These are phyloP conservation scores for Gambusia yucatana DNA, from an alignment of 2,797 vertebrate species.

Conservation along the genomic window DNA sequence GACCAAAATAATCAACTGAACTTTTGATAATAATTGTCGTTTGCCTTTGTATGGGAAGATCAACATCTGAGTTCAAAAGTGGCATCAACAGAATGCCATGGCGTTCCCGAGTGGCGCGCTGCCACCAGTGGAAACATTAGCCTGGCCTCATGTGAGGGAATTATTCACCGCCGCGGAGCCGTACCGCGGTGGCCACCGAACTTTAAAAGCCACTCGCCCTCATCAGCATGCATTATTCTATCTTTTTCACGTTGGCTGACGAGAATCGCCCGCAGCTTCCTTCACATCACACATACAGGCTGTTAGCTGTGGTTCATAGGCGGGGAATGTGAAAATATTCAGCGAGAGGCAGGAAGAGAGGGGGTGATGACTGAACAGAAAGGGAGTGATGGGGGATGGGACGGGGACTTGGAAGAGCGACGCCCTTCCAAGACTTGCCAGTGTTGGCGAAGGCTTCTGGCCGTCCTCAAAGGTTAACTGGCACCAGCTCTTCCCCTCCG, in stretches of 20 bases:
- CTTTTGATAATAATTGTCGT: neutral
- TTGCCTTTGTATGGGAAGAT: slow-evolving; percentile 17
- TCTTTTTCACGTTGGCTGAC: slow-evolving; percentile 60
- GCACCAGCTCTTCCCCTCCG: slow-evolving; percentile 33
- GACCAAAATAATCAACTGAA: neutral
- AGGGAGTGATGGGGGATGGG: neutral
- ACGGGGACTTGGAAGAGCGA: slow-evolving; percentile 15
- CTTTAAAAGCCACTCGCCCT: slow-evolving; percentile 64
- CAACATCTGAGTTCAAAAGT: slow-evolving; percentile 30
- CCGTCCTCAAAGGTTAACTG: slow-evolving; percentile 72
- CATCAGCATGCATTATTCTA: slow-evolving; percentile 77
- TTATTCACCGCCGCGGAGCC: slow-evolving; percentile 68
- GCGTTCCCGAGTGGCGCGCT: slow-evolving; percentile 34
- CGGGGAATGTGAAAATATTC: slow-evolving; percentile 70
- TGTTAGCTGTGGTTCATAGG: slow-evolving; percentile 67
- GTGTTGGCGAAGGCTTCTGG: slow-evolving; percentile 46
- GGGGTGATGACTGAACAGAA: neutral
- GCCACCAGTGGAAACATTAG: slow-evolving; percentile 39
- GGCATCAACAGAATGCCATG: slow-evolving; percentile 50
- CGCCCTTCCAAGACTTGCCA: slow-evolving; percentile 38
- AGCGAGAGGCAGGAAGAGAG: slow-evolving; percentile 38
- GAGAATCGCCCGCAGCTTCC: slow-evolving; percentile 55
- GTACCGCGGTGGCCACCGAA: slow-evolving; percentile 46
- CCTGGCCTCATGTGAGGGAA: slow-evolving; percentile 68
- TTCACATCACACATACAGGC: slow-evolving; percentile 62